Evolutionary conservation across 2,113 vertebrate genomes (phyloP).

Genomic region (Hassar affinis): DNA sequence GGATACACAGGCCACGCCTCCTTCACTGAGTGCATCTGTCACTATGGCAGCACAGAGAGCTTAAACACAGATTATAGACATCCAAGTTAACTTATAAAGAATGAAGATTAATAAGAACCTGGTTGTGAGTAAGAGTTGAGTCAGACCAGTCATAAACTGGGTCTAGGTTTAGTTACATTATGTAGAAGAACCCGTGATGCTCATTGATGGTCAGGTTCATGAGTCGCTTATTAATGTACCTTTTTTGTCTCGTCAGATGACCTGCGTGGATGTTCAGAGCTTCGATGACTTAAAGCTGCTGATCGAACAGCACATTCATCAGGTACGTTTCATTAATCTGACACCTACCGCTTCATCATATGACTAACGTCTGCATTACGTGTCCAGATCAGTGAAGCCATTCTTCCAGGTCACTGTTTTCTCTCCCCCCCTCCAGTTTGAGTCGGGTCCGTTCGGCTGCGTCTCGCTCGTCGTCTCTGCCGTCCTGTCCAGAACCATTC

Average conservation of each 20-base stretch:
- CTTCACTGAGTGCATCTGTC: not conserved
- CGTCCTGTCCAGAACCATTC: constrained; percentile 83
- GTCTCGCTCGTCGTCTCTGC: constrained; percentile 85
- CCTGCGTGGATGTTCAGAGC: constrained; percentile 70
- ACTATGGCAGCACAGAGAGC: not conserved
- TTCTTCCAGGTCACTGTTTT: not conserved
- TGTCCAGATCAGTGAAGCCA: not conserved
- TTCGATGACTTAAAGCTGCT: constrained; percentile 77
- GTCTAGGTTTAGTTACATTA: not conserved
- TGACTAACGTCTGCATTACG: constrained; percentile 3
- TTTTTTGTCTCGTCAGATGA: constrained; percentile 71
- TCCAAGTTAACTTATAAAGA: not conserved
- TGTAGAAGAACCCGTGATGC: not conserved
- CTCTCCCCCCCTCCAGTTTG: constrained; percentile 75
- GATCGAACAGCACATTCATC: constrained; percentile 81
- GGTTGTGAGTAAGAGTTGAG: not conserved
- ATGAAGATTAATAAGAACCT: not conserved
- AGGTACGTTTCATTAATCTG: constrained; percentile 68
- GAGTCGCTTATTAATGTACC: not conserved
- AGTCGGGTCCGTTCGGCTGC: constrained; percentile 82
- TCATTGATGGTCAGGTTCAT: not conserved
- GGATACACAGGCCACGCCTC: not conserved
- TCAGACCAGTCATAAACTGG: not conserved
- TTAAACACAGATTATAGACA: not conserved
- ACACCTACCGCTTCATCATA: not conserved